A percentile compares a stretch with the other conserved stretches of the same genome.
phyloP scores from a whole-genome alignment of 2,113 vertebrate species.

The Taurulus bubalis region DNA sequence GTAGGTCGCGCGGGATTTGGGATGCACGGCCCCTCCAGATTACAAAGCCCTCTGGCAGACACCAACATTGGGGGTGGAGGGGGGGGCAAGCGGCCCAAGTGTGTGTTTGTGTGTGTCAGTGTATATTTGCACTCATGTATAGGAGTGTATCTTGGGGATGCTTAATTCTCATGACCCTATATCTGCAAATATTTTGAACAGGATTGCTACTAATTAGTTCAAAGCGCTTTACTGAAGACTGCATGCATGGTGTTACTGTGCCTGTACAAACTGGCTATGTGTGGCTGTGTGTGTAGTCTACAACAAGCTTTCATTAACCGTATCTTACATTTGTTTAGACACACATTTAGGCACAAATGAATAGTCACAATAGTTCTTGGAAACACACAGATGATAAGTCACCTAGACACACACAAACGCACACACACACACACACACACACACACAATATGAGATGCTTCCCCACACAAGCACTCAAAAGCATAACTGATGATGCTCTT shows the following conservation, averaged over 20 bases:
- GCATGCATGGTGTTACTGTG: neutral
- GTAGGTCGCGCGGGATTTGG: slow-evolving; percentile 59
- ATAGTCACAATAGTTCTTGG: slow-evolving; percentile 31
- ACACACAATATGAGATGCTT: slow-evolving; percentile 44
- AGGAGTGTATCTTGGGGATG: slow-evolving; percentile 16
- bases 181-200: slow-evolving; percentile 53
- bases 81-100: slow-evolving; percentile 38
- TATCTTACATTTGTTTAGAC: slow-evolving; percentile 36
- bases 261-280: neutral
- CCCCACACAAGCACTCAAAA: slow-evolving; percentile 65
- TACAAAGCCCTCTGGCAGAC: slow-evolving; percentile 66
- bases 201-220: slow-evolving; percentile 60
- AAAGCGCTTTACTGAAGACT: slow-evolving; percentile 34
- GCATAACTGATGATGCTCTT: slow-evolving; percentile 77
- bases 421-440: slow-evolving; percentile 16
- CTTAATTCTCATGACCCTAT: slow-evolving; percentile 19
- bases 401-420: slow-evolving; percentile 31
- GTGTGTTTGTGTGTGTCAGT: slow-evolving; percentile 19
- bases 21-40: slow-evolving; percentile 67
- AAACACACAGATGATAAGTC: slow-evolving; percentile 41
- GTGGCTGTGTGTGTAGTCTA: neutral
- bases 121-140: slow-evolving; percentile 33
- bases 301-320: slow-evolving; percentile 10
- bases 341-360: slow-evolving; percentile 47
- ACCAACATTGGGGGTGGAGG: slow-evolving; percentile 44